phyloP scores from a whole-genome alignment of 2,888 invertebrate species.

The Clostera curtula region DNA sequence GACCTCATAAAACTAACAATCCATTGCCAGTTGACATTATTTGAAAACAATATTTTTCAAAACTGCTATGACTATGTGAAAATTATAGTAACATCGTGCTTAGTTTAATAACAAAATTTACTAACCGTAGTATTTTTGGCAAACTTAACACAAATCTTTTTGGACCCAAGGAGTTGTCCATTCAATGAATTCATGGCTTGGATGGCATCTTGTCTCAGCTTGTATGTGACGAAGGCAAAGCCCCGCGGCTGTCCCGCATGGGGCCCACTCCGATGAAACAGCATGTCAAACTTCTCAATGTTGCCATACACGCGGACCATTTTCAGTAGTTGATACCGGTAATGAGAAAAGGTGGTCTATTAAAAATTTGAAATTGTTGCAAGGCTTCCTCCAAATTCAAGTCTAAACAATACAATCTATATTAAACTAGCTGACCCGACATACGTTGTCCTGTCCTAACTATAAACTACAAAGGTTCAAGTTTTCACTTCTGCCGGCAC shows the following conservation, averaged over 20 bases:
- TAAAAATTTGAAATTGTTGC: conserved; percentile 18
- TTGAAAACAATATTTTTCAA: too few species aligned
- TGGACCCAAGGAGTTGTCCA: conserved; percentile 83
- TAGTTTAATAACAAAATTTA: too few species aligned
- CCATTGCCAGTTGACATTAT: too few species aligned
- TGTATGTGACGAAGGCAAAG: conserved; percentile 94
- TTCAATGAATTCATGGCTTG: conserved; percentile 83
- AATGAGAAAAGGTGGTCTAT: conserved; percentile 68
- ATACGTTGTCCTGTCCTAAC: too few species aligned
- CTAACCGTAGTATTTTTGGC: conserved; percentile 80
- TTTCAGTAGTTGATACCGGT: conserved; percentile 97
- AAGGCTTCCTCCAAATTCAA: too few species aligned
- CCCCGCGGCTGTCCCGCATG: conserved; percentile 92
- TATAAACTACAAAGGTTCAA: too few species aligned
- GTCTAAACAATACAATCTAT: too few species aligned
- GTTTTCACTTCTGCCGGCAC: too few species aligned
- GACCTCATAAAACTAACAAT: too few species aligned
- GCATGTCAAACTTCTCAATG: conserved; percentile 96
- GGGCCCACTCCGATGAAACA: conserved; percentile 94
- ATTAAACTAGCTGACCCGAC: too few species aligned
- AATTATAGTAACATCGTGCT: too few species aligned
- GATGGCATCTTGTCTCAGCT: conserved; percentile 78
- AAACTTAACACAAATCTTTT: conserved; percentile 85
- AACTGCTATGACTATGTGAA: too few species aligned
- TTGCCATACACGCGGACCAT: conserved; percentile 94